Evolutionary conservation across 2,888 invertebrate species (phyloP).

Genomic region (Oegoconia quadripuncta): DNA sequence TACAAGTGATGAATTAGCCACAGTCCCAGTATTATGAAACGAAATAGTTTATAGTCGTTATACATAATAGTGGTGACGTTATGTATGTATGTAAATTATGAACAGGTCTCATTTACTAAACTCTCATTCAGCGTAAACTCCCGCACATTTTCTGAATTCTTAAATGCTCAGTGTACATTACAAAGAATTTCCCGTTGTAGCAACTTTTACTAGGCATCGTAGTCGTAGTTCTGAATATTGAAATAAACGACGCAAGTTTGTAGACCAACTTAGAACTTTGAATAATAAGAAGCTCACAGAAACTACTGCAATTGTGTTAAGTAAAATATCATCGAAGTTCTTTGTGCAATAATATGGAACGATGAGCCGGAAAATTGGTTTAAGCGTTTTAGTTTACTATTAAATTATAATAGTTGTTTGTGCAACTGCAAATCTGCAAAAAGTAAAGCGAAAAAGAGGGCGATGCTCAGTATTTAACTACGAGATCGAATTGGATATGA

Average conservation of each 20-base stretch:
- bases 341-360: constrained; percentile 26
- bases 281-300: constrained; percentile 55
- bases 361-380: constrained; percentile 24
- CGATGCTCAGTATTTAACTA: too few species aligned
- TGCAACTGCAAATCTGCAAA: too few species aligned
- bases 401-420: too few species aligned
- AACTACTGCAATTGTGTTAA: constrained; percentile 52
- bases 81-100: too few species aligned
- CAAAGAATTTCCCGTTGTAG: constrained; percentile 37
- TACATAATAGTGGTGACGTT: too few species aligned
- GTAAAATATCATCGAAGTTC: constrained; percentile 45
- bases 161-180: constrained; percentile 29
- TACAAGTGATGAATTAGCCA: too few species aligned
- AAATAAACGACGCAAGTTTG: constrained; percentile 60
- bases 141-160: constrained; percentile 23
- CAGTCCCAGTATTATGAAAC: too few species aligned
- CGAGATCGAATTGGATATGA: too few species aligned
- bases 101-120: too few species aligned
- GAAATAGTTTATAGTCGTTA: too few species aligned
- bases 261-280: constrained; percentile 50
- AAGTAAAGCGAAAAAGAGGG: too few species aligned
- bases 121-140: too few species aligned
- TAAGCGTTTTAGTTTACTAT: constrained; percentile 31
- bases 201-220: constrained; percentile 25
- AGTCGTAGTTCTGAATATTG: constrained; percentile 57